Base-by-base conservation (phyloP, 1,140 invertebrate genomes). In the Neodiprion virginianus region DNA sequence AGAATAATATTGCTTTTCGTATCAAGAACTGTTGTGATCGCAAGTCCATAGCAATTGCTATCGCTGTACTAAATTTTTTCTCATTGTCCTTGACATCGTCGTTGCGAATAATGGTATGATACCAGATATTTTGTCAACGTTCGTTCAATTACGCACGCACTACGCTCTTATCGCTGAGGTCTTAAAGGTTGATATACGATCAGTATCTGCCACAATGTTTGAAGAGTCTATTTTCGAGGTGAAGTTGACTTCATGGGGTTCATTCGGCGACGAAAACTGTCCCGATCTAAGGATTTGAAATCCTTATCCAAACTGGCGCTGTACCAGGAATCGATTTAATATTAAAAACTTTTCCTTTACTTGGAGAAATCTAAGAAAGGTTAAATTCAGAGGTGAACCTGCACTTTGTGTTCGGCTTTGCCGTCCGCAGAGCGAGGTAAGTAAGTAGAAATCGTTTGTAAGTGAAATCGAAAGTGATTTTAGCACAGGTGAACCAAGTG, bases 401-500 rank as follows among this genome's bases (percentile, higher is more conserved):
- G 3, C 4, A 61, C 53, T 61, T 17, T 61, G 53, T 0, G 11
- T 12, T 3, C 53, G 8, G 53, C n/a, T 61, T 17, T 61, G 53
- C 28, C 5, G 5, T 40, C 28, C 28, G 28, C 28, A 40, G 28
- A 40, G 28, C 28, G 1, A 40, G 5, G 28, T 40, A 40, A 40
- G 28, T 40, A 17, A 12, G 12, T 21, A 69, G 67, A 69, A 69
- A 69, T 69, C 67, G 67, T 69, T 23, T 23, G 40, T 47, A 47
- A 23, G 17, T 23, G 67, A 69, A 69, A 69, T 23, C 40, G 67
- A 69, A 69, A 69, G 67, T 69, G 67, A 69, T 47, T 69, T 21
- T 12, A 23, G 67, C 12, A 69, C 40, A 23, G 17, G 40, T 4
- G 67, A 69, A 69, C 40, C 53, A 5, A 61, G 11, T 17, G 53